Evolutionary conservation across 2,113 vertebrate genomes (phyloP), one percentile per base, ranked within the genome.

Genomic region (Istiophorus platypterus): DNA sequence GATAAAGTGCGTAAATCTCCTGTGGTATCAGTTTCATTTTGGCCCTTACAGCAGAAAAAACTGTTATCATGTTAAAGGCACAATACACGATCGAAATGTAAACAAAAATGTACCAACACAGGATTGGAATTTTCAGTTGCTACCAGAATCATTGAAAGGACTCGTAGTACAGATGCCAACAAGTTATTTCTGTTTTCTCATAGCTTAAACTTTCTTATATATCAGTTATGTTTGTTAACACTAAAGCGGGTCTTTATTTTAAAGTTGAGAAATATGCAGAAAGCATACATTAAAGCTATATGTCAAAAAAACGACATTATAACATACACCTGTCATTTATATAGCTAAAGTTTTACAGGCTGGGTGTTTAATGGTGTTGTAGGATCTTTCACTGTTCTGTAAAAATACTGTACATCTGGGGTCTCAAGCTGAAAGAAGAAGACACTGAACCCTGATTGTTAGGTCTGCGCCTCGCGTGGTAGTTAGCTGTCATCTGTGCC

Each of bases 1-100:
- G 34, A 84, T 78, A 24, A 63, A 74, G 68, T 76, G 51, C 61
- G 49, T 71, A 64, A 65, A 83, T 42, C 62, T 64, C 17, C 42
- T 14, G 15, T 67, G 54, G 62, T 77, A 57, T 49, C 12, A 2
- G 64, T 87, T 85, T 74, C 64, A 77, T 81, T 65, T 51, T 20
- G 51, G 29, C 29, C 52, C 17, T 69, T 24, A 54, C 20, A 66
- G 26, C 26, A 70, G 22, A 7, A 41, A 74, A 68, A 49, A 14
- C 18, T 9, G 1, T n/a, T 26, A 26, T 62, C 13, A 66, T 27
- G 8, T 17, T 67, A 54, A 75, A 81, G 34, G 5, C 0, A 5
- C 31, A 65, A 49, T 59, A 2, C 0, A 0, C 13, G 22, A 59
- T 31, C 1, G 51, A 52, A 31, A 62, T 54, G 66, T 66, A 29